These are phyloP conservation scores for Alouatta palliata DNA, from an alignment of 2,113 vertebrate species.

Conservation along the genomic window DNA sequence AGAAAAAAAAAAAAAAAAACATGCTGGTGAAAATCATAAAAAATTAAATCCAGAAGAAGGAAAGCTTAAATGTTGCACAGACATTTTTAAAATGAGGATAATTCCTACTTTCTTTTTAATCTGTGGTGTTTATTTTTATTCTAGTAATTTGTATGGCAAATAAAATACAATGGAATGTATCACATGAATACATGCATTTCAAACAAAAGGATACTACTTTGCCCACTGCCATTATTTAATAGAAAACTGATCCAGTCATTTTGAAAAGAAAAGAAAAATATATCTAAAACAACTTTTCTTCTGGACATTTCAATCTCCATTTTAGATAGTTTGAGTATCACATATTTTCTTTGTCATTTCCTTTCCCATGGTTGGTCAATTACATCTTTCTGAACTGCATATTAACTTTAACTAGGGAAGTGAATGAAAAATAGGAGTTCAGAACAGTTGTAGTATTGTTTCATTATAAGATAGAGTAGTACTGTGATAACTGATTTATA, in stretches of 20 bases:
- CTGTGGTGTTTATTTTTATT: neutral
- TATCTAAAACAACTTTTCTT: neutral
- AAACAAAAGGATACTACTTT: neutral
- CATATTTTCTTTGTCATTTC: conserved; percentile 47
- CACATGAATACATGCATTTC: neutral
- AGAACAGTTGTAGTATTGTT: conserved; percentile 29
- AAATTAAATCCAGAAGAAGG: neutral
- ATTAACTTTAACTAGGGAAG: neutral
- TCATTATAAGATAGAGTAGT: neutral
- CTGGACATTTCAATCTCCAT: neutral
- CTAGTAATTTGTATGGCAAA: neutral
- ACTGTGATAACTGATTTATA: conserved; percentile 8
- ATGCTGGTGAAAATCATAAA: neutral
- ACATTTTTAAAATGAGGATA: neutral
- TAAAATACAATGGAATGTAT: neutral
- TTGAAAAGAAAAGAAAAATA: neutral
- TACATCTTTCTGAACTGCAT: conserved; percentile 18
- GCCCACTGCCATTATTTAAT: neutral
- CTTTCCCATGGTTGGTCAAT: neutral
- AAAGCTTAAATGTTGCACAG: neutral
- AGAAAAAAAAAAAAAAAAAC: neutral
- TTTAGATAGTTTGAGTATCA: conserved; percentile 12
- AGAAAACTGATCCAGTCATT: neutral
- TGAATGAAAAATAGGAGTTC: neutral
- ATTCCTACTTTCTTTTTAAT: neutral